A percentile compares a stretch with the other conserved stretches of the same genome.
phyloP scores from a whole-genome alignment of 2,113 vertebrate species.

The Heliornis fulica region DNA sequence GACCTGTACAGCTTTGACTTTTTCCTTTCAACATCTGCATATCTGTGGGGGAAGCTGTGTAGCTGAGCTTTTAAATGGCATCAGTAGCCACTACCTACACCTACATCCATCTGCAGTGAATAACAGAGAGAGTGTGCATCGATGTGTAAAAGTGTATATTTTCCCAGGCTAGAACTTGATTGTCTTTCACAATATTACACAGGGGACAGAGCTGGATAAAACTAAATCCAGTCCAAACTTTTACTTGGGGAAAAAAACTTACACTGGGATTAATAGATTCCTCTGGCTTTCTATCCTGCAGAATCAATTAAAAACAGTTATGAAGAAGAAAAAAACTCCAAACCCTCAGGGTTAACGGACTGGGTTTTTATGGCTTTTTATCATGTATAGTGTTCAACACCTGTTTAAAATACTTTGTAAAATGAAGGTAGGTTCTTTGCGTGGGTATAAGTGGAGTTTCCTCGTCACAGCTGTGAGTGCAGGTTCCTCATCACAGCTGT shows the following conservation, averaged over 20 bases:
- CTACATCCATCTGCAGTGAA: constrained; percentile 25
- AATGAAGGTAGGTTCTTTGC: neutral
- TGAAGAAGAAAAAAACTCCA: neutral
- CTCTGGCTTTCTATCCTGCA: neutral
- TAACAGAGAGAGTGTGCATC: neutral
- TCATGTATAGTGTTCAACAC: neutral
- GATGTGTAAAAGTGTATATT: neutral
- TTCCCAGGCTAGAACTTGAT: constrained; percentile 33
- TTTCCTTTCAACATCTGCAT: neutral
- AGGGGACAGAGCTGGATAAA: neutral
- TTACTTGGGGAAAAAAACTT: neutral
- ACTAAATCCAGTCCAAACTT: constrained; percentile 21
- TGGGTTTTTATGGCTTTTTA: neutral
- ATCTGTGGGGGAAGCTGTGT: neutral
- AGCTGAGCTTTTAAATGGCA: neutral
- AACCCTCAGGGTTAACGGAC: neutral
- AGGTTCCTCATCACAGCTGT: neutral
- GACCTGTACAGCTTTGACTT: neutral
- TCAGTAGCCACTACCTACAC: constrained; percentile 42
- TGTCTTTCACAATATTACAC: constrained; percentile 19
- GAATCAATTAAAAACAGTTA: neutral
- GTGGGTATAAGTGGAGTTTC: neutral
- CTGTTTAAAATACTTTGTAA: neutral
- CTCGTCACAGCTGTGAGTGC: neutral
- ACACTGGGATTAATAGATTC: neutral